Conservation (phyloP, 2,113 vertebrate species). For the Varanus salvator region DNA sequence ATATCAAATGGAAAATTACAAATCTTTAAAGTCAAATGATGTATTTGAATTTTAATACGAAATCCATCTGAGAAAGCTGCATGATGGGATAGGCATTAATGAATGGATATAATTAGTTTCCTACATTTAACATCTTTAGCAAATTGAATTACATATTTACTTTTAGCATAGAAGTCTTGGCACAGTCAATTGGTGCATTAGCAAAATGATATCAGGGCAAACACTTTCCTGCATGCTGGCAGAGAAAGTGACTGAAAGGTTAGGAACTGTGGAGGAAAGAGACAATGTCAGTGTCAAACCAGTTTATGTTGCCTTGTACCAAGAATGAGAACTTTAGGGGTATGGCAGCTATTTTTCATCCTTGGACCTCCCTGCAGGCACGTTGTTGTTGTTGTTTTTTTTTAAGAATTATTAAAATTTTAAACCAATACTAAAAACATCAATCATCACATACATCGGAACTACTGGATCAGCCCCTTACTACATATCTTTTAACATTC, state of each 20-base stretch:
- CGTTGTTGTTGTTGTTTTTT: no score
- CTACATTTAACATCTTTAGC: constrained; percentile 34
- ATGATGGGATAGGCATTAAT: background rate
- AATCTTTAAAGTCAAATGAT: constrained; percentile 4
- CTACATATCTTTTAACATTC: no score
- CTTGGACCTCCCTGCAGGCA: background rate
- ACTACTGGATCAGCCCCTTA: no score
- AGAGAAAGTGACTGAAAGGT: constrained; percentile 11
- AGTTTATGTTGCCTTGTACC: background rate
- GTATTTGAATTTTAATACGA: constrained; percentile 33
- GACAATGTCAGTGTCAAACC: background rate
- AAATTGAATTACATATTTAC: constrained; percentile 42
- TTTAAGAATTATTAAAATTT: no score
- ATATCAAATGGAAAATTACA: background rate
- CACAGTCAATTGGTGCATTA: constrained; percentile 21
- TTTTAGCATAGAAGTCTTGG: background rate
- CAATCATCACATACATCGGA: no score
- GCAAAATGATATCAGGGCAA: constrained; percentile 12
- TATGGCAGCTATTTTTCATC: background rate
- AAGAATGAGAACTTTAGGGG: background rate
- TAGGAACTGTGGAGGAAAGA: constrained; percentile 9
- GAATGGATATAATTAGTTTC: constrained; percentile 13
- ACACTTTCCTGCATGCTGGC: background rate
- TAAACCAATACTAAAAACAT: no score
- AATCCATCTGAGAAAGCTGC: constrained; percentile 2